Evolutionary conservation across 1,140 invertebrate species (phyloP).

Genomic region (Zaprionus kolodkinae): DNA sequence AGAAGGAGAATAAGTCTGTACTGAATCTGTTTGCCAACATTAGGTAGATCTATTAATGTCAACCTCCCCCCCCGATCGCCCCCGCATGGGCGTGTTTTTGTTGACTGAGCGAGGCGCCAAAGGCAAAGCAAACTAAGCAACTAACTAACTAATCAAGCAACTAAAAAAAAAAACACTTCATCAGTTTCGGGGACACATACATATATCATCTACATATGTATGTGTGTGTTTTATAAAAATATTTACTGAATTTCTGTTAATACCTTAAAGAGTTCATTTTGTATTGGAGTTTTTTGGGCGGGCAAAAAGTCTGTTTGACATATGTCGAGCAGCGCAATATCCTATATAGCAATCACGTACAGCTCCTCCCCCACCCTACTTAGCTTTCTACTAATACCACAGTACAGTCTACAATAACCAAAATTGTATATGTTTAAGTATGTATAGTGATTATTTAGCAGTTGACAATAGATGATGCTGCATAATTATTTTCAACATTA

Average conservation of each 20-base stretch:
- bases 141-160: constrained; percentile 21
- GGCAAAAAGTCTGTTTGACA: constrained; percentile 18
- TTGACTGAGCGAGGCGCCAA: constrained; percentile 74
- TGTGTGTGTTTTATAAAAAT: constrained; percentile 35
- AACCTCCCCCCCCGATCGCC: no score
- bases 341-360: not conserved
- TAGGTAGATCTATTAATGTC: constrained; percentile 57
- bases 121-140: constrained; percentile 48
- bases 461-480: constrained; percentile 10
- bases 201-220: constrained; percentile 6
- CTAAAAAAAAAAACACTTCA: not conserved
- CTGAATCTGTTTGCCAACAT: constrained; percentile 95
- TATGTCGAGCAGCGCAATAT: not conserved
- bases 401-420: constrained; percentile 20
- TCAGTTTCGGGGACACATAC: constrained; percentile 8
- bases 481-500: constrained; percentile 6
- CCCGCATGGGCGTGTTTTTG: not conserved
- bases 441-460: constrained; percentile 26
- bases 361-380: not conserved
- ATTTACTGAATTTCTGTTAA: constrained; percentile 43
- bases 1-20: constrained; percentile 98
- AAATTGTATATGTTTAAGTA: constrained; percentile 43
- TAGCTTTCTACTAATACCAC: not conserved
- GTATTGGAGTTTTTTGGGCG: constrained; percentile 28
- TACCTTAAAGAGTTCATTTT: constrained; percentile 10